Conservation (phyloP, 35 echinoderm and acorn worm species). For the Hemicentrotus pulcherrimus region DNA sequence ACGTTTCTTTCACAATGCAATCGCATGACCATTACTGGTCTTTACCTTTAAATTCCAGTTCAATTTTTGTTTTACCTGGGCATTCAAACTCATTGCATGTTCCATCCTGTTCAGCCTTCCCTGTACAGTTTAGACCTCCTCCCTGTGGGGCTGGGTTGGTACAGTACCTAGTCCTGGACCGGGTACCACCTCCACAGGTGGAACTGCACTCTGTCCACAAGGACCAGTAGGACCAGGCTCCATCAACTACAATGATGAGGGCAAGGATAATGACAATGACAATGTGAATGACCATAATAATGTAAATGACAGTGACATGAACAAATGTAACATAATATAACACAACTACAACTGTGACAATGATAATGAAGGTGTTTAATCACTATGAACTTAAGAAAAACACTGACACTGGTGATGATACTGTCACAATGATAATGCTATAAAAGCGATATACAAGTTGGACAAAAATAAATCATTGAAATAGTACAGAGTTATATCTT, state of each 20-base stretch:
- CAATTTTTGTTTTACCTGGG: conserved; percentile 58
- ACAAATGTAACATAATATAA: no score
- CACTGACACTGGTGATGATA: neutral
- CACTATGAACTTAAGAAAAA: neutral
- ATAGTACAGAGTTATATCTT: no score
- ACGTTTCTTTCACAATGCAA: no score
- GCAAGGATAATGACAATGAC: neutral
- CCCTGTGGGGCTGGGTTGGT: conserved; percentile 72
- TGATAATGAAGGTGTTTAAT: no score
- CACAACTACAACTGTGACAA: no score
- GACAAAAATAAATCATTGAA: neutral
- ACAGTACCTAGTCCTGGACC: conserved; percentile 51
- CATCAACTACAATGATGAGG: conserved; percentile 62
- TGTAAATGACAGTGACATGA: neutral
- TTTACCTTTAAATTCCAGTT: no score
- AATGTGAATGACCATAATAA: neutral
- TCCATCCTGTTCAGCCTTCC: conserved; percentile 27
- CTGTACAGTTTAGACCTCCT: conserved; percentile 58
- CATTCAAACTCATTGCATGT: conserved; percentile 48
- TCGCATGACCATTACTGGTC: no score
- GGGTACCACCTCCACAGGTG: conserved; percentile 66
- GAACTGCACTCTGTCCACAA: conserved; percentile 63
- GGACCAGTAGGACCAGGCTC: conserved; percentile 64
- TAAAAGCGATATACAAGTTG: no score
- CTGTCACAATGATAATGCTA: neutral